Percentiles rank a stretch among this genome's conserved stretches.
phyloP scores from a whole-genome alignment of 1,140 invertebrate species.

The Druon quercuslanigerum region DNA sequence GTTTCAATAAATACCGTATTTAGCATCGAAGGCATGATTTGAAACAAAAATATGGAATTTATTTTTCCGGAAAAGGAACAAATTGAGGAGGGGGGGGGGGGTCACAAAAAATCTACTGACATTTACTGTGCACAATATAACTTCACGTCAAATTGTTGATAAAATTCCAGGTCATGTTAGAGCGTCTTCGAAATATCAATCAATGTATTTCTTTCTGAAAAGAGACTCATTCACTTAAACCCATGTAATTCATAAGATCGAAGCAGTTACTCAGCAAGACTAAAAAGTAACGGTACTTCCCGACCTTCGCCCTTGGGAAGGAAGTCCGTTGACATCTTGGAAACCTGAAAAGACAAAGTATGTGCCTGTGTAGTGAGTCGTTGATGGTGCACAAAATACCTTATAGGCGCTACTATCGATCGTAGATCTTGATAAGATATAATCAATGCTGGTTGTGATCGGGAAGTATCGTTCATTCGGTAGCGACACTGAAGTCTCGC shows the following conservation, averaged over 20 bases:
- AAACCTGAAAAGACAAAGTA: not conserved
- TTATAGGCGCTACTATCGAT: slow-evolving; percentile 15
- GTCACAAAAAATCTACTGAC: too few relatives aligned
- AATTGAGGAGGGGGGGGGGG: too few relatives aligned
- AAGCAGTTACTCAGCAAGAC: not conserved
- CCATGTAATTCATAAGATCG: slow-evolving; percentile 15
- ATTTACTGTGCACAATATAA: too few relatives aligned
- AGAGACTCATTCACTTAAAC: too few relatives aligned
- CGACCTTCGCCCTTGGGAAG: slow-evolving; percentile 17
- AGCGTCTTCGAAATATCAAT: too few relatives aligned
- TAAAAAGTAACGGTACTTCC: slow-evolving; percentile 10
- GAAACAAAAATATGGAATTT: too few relatives aligned
- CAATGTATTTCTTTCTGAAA: too few relatives aligned
- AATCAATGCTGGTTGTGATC: slow-evolving; percentile 23
- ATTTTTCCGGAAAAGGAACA: too few relatives aligned
- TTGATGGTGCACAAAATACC: slow-evolving; percentile 21
- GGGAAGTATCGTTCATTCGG: slow-evolving; percentile 13
- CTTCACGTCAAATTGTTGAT: too few relatives aligned
- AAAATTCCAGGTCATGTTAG: too few relatives aligned
- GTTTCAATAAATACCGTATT: too few relatives aligned
- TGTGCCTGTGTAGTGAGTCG: slow-evolving; percentile 4
- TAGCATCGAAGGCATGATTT: too few relatives aligned
- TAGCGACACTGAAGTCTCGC: slow-evolving; percentile 20
- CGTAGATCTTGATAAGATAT: slow-evolving; percentile 23
- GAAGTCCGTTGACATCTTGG: slow-evolving; percentile 27